A percentile compares a stretch with the other conserved stretches of the same genome.
phyloP scores from a whole-genome alignment of 2,888 invertebrate species.

The Eristalinus sepulchralis region DNA sequence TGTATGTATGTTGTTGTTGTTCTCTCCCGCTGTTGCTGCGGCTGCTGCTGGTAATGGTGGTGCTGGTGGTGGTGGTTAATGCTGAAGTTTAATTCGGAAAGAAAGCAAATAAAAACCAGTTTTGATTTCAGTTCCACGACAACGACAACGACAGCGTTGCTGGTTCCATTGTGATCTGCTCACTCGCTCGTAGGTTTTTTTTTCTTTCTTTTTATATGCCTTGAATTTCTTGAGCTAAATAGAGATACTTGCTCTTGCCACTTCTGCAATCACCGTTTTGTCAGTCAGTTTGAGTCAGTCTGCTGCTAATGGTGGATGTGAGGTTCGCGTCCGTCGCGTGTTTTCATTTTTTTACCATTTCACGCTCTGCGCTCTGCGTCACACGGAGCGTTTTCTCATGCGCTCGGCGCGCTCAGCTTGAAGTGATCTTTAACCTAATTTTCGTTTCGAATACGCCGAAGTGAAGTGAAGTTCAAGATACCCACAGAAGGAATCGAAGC shows the following conservation, averaged over 20 bases:
- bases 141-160: constrained; percentile 39
- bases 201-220: constrained; percentile 3
- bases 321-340: not conserved
- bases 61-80: constrained; percentile 4
- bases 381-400: constrained; percentile 5
- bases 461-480: constrained; percentile 41
- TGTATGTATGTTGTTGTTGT: constrained; percentile 22
- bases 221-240: constrained; percentile 55
- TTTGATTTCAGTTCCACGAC: constrained; percentile 36
- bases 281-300: constrained; percentile 57
- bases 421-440: constrained; percentile 69
- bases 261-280: constrained; percentile 34
- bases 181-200: not conserved
- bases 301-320: constrained; percentile 46
- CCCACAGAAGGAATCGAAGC: not conserved
- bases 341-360: constrained; percentile 9
- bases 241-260: constrained; percentile 43
- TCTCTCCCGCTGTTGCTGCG: constrained; percentile 1
- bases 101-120: constrained; percentile 70
- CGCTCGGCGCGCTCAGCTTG: not conserved
- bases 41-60: not conserved
- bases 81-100: constrained; percentile 57
- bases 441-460: constrained; percentile 36
- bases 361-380: constrained; percentile 10
- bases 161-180: constrained; percentile 30